Conservation (phyloP, 2,888 invertebrate genomes). For the Phyto melanocephala region DNA sequence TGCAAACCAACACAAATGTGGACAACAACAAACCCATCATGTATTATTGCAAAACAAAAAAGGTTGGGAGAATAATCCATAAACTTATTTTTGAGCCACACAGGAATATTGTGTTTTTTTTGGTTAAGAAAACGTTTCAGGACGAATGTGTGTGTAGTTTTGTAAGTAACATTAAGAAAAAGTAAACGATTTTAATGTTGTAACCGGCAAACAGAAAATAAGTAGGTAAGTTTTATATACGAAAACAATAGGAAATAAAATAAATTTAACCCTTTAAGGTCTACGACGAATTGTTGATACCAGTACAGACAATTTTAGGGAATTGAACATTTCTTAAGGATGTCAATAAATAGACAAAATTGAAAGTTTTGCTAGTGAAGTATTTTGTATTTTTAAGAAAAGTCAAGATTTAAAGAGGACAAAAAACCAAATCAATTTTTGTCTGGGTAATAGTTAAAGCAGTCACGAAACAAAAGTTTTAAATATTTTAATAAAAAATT, state of each 20-base stretch:
- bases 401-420: too few species aligned
- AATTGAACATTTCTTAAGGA: too few species aligned
- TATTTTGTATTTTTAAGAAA: too few species aligned
- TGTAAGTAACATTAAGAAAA: neutral
- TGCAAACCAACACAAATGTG: slow-evolving; percentile 34
- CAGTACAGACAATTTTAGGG: too few species aligned
- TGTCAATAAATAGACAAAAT: too few species aligned
- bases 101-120: neutral
- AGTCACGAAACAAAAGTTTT: too few species aligned
- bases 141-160: neutral
- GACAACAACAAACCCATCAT: slow-evolving; percentile 37
- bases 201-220: slow-evolving; percentile 71
- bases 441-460: too few species aligned
- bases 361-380: too few species aligned
- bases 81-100: slow-evolving; percentile 18
- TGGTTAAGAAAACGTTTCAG: slow-evolving; percentile 54
- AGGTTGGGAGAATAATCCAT: slow-evolving; percentile 7
- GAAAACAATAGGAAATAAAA: slow-evolving; percentile 70
- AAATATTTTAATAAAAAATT: too few species aligned
- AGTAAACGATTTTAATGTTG: slow-evolving; percentile 70
- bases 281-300: too few species aligned
- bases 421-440: too few species aligned
- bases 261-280: slow-evolving; percentile 20
- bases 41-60: slow-evolving; percentile 38
- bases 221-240: slow-evolving; percentile 66